Evolutionary conservation across 2,888 invertebrate species (phyloP), one percentile per base, ranked within the genome.

Genomic region (Pristionchus maxplancki): DNA sequence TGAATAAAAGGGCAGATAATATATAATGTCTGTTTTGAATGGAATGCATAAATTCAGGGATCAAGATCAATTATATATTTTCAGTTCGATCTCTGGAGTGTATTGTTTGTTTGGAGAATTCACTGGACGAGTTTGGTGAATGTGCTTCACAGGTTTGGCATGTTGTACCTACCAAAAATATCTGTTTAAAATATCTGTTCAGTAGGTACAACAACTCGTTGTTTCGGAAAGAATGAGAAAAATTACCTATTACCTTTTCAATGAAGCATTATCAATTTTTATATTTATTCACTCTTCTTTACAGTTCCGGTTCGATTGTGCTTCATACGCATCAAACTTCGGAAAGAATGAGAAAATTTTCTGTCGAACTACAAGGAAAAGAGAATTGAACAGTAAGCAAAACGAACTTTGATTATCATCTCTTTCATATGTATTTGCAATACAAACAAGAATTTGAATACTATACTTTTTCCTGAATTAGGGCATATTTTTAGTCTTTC

Each of bases 121-220:
- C 91, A 24, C 90, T 94, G 44, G 91, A 90, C 37, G 93, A 93
- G 86, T 92, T 92, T 84, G 93, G 93, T 84, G 94, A 94, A 78
- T 94, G 94, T 88, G 34, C 78, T 15, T 20, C 87, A 87, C 88
- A 87, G 86, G 86, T 87, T 20, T 13, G 28, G 8, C 24, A 24
- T 11, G n/a, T 24, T 62, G 6, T 62, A 28, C n/a, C 3, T 62
- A n/a, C n/a, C 28, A 67, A 3, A 34, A 31, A 67, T 34, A 13
- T 31, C 13, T 67, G 28, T 13, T 31, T 31, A 67, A 67, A 64
- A 6, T 8, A 15, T 67, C 2, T 24, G 17, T 58, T 13, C 24
- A 58, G 58, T 58, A 58, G n/a, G n/a, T n/a, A n/a, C n/a, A n/a
- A n/a, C n/a, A n/a, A n/a, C n/a, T n/a, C n/a, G n/a, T n/a, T n/a